Evolutionary conservation across 1,140 invertebrate species (phyloP), one percentile per base, ranked within the genome.

Genomic region (Drosophila pectinifera): DNA sequence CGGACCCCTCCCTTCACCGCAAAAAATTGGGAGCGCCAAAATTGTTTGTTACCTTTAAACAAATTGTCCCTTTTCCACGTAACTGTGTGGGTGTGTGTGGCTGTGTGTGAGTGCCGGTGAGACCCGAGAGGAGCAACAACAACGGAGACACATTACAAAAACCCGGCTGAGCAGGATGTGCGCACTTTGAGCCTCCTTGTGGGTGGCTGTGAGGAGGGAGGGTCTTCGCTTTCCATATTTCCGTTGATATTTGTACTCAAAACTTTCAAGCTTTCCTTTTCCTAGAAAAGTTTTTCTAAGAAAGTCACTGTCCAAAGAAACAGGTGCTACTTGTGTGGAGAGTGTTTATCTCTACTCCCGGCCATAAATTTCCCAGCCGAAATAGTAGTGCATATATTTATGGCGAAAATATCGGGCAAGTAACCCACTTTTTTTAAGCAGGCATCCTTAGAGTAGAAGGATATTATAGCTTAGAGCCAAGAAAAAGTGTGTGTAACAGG

Each of bases 11-110:
- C 28, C 20, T 38, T 34, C 39, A 28, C 58, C 43, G 11, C 55
- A 53, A 45, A 43, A 65, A 54, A 74, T 49, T 57, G 55, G 48
- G 65, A 81, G 78, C 77, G 78, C 53, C 78, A 80, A 84, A 80
- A 84, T 72, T 83, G 83, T 73, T 34, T 57, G 80, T 84, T 84
- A 84, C 81, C 81, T 84, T 84, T 84, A 85, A 84, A 77, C 80
- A 84, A 84, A 80, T 84, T 84, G 80, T 80, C 80, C 67, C 63
- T 84, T 84, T 83, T 67, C 70, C 31, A 51, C 31, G 18, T 51
- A 31, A 18, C 68, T 61, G 34, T n/a, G n/a, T n/a, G n/a, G n/a
- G n/a, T n/a, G n/a, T n/a, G n/a, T 57, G 59, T 59, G 43, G n/a
- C n/a, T 34, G 36, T 39, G 41, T 57, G 56, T 51, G 16, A 53